phyloP scores from a whole-genome alignment of 2,113 vertebrate species.

The Istiophorus platypterus region DNA sequence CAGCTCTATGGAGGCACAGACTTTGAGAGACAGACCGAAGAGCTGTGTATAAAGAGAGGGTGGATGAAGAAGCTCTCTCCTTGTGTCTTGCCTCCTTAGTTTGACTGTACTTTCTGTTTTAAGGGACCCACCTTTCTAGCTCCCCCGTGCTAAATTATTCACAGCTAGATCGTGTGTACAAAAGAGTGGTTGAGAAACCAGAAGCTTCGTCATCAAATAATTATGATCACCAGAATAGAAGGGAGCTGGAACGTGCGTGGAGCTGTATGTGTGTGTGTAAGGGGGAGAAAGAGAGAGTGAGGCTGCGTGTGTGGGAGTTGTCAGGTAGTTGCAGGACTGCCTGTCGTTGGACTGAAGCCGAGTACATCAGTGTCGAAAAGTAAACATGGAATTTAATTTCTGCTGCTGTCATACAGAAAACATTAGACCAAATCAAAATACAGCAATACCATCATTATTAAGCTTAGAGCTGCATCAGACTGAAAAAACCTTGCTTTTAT shows the following conservation, averaged over 20 bases:
- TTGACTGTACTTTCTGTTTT: conserved; percentile 67
- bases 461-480: background rate
- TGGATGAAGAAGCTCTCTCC: conserved; percentile 39
- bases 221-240: conserved; percentile 78
- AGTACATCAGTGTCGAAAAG: conserved; percentile 39
- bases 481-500: background rate
- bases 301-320: conserved; percentile 40
- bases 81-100: conserved; percentile 45
- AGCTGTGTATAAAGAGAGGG: conserved; percentile 37
- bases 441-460: background rate
- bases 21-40: conserved; percentile 22
- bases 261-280: conserved; percentile 17
- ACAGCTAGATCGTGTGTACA: conserved; percentile 75
- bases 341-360: conserved; percentile 39
- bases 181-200: conserved; percentile 75
- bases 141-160: conserved; percentile 77
- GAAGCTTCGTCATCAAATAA: conserved; percentile 84
- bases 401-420: conserved; percentile 34
- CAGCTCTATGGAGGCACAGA: conserved; percentile 13
- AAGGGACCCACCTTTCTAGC: conserved; percentile 68
- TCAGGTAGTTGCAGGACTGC: conserved; percentile 50
- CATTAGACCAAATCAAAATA: conserved; percentile 5
- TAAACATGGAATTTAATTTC: conserved; percentile 47
- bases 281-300: conserved; percentile 35
- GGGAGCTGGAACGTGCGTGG: conserved; percentile 26